Conservation (phyloP, 2,888 invertebrate genomes). For the Tipula helvola region DNA sequence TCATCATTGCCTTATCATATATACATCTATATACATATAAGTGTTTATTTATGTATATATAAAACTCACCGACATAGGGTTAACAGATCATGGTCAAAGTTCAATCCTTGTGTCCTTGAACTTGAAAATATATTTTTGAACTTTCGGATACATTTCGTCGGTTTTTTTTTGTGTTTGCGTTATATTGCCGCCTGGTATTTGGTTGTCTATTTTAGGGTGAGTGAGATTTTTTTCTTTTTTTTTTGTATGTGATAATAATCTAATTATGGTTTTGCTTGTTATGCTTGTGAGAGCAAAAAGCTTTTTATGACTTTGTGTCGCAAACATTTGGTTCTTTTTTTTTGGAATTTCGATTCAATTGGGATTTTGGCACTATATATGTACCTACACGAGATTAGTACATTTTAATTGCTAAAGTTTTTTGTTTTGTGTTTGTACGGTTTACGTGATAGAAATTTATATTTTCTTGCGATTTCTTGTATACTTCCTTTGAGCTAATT, state of each 20-base stretch:
- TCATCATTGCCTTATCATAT: background rate
- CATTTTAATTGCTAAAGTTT: background rate
- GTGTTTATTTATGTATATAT: background rate
- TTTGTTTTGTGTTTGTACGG: background rate
- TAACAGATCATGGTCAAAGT: background rate
- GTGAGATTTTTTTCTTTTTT: background rate
- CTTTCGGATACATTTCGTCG: background rate
- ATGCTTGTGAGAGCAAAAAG: background rate
- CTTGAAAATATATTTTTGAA: background rate
- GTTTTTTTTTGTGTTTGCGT: background rate
- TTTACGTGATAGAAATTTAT: background rate
- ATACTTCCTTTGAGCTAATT: background rate
- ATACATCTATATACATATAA: too few relatives aligned
- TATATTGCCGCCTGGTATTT: too few relatives aligned
- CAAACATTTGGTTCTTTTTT: background rate
- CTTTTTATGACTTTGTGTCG: background rate
- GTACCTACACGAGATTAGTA: background rate
- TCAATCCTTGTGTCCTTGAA: background rate
- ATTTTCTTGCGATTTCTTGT: background rate
- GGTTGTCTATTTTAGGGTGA: background rate
- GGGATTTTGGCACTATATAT: background rate
- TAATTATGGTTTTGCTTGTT: background rate
- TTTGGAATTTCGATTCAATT: background rate
- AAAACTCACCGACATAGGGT: background rate
- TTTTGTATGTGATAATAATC: background rate